These are phyloP conservation scores for Tyria jacobaeae DNA, from an alignment of 2,888 invertebrate genomes.

Conservation along the genomic window DNA sequence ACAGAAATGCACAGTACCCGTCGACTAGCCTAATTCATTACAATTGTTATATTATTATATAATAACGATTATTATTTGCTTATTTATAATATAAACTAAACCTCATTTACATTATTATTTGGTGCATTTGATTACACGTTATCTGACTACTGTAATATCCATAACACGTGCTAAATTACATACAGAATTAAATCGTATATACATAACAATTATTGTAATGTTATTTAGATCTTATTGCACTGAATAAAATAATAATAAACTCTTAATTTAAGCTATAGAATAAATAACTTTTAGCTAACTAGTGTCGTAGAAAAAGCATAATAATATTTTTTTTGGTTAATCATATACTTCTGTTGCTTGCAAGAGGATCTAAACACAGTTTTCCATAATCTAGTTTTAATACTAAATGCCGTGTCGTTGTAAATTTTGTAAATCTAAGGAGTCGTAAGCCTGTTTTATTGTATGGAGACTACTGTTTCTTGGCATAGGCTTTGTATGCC, in stretches of 20 bases:
- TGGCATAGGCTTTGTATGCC: constrained; percentile 86
- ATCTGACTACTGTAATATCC: constrained; percentile 52
- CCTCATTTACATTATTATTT: constrained; percentile 58
- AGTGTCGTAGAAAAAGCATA: constrained; percentile 46
- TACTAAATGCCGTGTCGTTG: constrained; percentile 67
- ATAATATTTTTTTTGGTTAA: constrained; percentile 37
- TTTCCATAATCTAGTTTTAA: constrained; percentile 46
- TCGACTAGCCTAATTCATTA: constrained; percentile 78
- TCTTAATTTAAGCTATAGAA: constrained; percentile 31
- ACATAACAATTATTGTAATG: constrained; percentile 51
- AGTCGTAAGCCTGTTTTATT: constrained; percentile 70
- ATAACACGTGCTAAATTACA: constrained; percentile 42
- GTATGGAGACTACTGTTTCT: constrained; percentile 65
- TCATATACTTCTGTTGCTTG: constrained; percentile 49
- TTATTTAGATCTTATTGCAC: constrained; percentile 42
- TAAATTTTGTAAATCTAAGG: constrained; percentile 67
- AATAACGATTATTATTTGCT: constrained; percentile 48
- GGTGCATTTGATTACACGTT: constrained; percentile 63
- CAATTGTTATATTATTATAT: constrained; percentile 40
- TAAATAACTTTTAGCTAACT: constrained; percentile 34
- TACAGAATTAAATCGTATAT: constrained; percentile 47
- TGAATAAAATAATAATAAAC: constrained; percentile 41
- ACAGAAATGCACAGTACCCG: constrained; percentile 84
- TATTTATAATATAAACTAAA: constrained; percentile 40
- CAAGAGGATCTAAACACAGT: constrained; percentile 59